Percentiles rank a stretch among this genome's conserved stretches.
Evolutionary conservation across 1,140 invertebrate genomes (phyloP).

Genomic region (Calycopis cecrops): DNA sequence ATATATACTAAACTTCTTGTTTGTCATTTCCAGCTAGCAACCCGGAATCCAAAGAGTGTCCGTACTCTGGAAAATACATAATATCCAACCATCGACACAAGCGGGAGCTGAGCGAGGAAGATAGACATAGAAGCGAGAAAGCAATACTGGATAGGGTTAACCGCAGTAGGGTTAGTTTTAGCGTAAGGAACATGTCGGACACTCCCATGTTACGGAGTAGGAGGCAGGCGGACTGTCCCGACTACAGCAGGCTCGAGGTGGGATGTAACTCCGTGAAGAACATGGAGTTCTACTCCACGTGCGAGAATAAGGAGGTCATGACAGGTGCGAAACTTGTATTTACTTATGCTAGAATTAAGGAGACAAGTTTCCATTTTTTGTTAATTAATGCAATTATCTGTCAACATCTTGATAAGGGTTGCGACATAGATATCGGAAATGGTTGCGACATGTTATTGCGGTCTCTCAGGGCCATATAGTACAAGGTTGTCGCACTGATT

Average conservation of each 20-base stretch:
- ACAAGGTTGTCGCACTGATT: too few species aligned
- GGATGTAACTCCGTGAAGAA: conserved; percentile 82
- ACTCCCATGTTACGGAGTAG: conserved; percentile 50
- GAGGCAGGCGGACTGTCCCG: conserved; percentile 49
- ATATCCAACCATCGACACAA: conserved; percentile 77
- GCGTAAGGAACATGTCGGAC: conserved; percentile 59
- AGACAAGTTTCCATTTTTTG: too few species aligned
- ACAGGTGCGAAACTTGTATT: conserved; percentile 57
- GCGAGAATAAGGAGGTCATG: conserved; percentile 77
- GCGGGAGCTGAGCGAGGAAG: conserved; percentile 44
- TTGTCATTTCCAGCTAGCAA: conserved; percentile 79
- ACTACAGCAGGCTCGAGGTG: conserved; percentile 79
- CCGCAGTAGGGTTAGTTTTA: conserved; percentile 66
- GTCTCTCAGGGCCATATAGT: too few species aligned
- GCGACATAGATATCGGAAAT: too few species aligned
- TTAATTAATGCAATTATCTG: too few species aligned
- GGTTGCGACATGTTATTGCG: too few species aligned
- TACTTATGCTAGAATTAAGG: too few species aligned
- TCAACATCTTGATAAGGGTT: too few species aligned
- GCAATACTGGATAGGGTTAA: conserved; percentile 51
- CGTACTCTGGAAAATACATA: conserved; percentile 83
- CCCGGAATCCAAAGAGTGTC: conserved; percentile 82
- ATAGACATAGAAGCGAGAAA: conserved; percentile 45
- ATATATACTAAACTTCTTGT: too few species aligned
- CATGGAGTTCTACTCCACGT: conserved; percentile 85